Conservation (phyloP, 2,797 vertebrate genomes). For the Gadopsis marmoratus region DNA sequence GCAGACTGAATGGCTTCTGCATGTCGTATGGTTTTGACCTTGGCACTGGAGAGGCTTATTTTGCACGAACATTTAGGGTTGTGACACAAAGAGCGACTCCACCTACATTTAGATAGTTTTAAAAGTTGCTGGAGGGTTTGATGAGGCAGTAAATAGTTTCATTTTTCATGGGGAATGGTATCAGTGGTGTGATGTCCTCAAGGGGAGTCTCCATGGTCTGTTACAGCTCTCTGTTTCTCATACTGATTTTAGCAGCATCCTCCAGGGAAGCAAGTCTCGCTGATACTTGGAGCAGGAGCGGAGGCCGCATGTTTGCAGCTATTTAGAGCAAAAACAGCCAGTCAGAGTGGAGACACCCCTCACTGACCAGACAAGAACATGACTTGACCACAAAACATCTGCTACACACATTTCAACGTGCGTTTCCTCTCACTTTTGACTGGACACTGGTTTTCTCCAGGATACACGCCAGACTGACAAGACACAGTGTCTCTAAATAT, state of each 20-base stretch:
- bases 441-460: conserved; percentile 20
- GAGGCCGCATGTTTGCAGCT: conserved; percentile 40
- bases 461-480: conserved; percentile 39
- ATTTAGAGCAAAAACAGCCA: conserved; percentile 39
- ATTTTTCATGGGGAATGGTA: conserved; percentile 31
- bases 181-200: background rate
- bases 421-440: conserved; percentile 20
- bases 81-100: background rate
- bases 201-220: conserved; percentile 35
- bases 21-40: background rate
- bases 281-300: conserved; percentile 7
- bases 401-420: conserved; percentile 36
- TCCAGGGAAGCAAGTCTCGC: conserved; percentile 58
- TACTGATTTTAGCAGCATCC: conserved; percentile 80
- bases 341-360: conserved; percentile 35
- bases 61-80: no score
- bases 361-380: conserved; percentile 48
- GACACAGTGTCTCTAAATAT: conserved; percentile 35
- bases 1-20: conserved; percentile 4
- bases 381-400: conserved; percentile 50
- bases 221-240: conserved; percentile 78
- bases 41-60: background rate
- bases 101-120: background rate
- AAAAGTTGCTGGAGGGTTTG: background rate
- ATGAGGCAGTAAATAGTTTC: conserved; percentile 1